Conservation (phyloP, 2,797 vertebrate genomes). For the Aselliscus stoliczkanus region DNA sequence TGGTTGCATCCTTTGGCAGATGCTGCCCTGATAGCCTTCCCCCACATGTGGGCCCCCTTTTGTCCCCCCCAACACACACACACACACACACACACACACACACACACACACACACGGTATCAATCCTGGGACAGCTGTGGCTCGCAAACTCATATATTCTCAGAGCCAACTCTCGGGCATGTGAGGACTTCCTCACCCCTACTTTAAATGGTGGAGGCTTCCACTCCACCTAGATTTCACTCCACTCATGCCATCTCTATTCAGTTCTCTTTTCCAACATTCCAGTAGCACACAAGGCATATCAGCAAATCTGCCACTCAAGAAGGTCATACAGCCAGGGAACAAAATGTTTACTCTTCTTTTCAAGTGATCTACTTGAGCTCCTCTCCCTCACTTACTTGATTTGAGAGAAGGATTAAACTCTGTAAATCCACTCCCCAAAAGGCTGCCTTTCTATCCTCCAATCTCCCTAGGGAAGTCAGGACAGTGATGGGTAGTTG, state of each 20-base stretch:
- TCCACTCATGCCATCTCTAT: background rate
- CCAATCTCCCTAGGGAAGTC: background rate
- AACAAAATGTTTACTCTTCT: constrained; percentile 33
- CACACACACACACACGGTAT: too few species aligned
- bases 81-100: too few species aligned
- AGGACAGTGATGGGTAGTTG: background rate
- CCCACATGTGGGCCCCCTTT: background rate
- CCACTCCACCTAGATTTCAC: background rate
- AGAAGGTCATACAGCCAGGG: background rate
- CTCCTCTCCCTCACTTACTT: background rate
- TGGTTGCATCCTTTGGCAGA: background rate
- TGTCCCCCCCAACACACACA: too few species aligned
- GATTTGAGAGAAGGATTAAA: background rate
- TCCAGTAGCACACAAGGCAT: background rate
- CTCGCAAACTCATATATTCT: background rate
- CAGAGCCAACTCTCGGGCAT: background rate
- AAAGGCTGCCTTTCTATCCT: background rate
- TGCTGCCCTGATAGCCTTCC: background rate
- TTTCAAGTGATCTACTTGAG: background rate
- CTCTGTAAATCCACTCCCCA: background rate
- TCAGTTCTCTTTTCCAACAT: background rate
- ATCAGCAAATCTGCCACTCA: background rate
- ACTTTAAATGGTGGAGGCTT: background rate
- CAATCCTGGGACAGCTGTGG: background rate
- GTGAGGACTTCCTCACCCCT: background rate